Conservation (phyloP, 2,888 invertebrate species). For the Gerosis bhagava region DNA sequence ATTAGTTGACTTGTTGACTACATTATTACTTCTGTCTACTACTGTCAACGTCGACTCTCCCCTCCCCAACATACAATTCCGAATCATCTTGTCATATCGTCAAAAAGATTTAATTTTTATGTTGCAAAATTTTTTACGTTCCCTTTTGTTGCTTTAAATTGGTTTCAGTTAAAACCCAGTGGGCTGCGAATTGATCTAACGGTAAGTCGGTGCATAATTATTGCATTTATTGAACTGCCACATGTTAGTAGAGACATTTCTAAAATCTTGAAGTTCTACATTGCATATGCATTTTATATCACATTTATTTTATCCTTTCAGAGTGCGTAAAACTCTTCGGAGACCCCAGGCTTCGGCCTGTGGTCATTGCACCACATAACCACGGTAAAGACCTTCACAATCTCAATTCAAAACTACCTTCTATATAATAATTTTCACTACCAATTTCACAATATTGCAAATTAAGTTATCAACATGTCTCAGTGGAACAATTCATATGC, state of each 20-base stretch:
- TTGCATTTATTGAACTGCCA: constrained; percentile 44
- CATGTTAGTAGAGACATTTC: constrained; percentile 50
- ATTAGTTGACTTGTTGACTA: too few species aligned
- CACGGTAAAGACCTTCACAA: constrained; percentile 35
- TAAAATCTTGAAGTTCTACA: constrained; percentile 38
- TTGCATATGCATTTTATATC: constrained; percentile 35
- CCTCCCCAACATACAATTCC: constrained; percentile 48
- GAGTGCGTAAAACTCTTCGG: constrained; percentile 28
- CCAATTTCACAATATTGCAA: constrained; percentile 34
- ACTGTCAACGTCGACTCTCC: constrained; percentile 47
- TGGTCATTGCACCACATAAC: constrained; percentile 45
- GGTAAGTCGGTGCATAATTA: constrained; percentile 48
- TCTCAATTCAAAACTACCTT: constrained; percentile 35
- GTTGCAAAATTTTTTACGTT: constrained; percentile 69
- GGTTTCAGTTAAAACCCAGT: constrained; percentile 43
- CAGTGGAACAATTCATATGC: constrained; percentile 73
- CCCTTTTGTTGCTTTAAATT: constrained; percentile 53
- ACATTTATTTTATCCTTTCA: constrained; percentile 39
- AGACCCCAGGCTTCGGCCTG: constrained; percentile 76
- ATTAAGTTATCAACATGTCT: constrained; percentile 57
- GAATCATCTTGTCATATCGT: constrained; percentile 65
- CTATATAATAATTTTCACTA: constrained; percentile 11
- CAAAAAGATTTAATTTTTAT: constrained; percentile 54
- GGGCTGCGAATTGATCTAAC: constrained; percentile 43
- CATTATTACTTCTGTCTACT: too few species aligned